Evolutionary conservation across 1,140 invertebrate species (phyloP), one percentile per base, ranked within the genome.

Genomic region (Medauroidea extradentata): DNA sequence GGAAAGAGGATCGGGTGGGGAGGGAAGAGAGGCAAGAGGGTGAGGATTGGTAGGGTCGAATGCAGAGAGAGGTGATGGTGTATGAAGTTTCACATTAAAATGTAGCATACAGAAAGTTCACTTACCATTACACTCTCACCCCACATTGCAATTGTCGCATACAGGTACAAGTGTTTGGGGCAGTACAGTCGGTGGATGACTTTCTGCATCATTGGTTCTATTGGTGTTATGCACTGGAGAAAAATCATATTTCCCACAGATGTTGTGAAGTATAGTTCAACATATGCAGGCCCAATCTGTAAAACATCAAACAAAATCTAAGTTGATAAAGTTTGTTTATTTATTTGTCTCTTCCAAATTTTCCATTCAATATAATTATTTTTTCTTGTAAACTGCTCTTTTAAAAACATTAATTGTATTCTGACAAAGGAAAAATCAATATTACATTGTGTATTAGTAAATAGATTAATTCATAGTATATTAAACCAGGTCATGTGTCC

Each of bases 221-320:
- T 59, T 0, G 94, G 93, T 0, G 88, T 92, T 0, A 95, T 85
- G 0, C 83, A 85, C 72, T 95, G 92, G 0, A 89, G 67, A 11
- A 93, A 83, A 42, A 84, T 79, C 21, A 91, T 78, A 0, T 75
- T 69, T 0, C 91, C 90, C 11, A 79, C 60, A 0, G 70, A 64
- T 0, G 83, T 83, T 0, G 81, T 64, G 51, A 94, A 73, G 24
- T 73, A 66, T 1, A 94, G 70, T 43, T 89, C 83, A 0, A 95
- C 91, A 56, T 89, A 85, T 1, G 84, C 86, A 0, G 91, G 91
- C 0, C 91, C 91, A 49, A 91, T 85, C 85, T 94, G 75, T 23
- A 73, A 72, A n/a, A 29, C 8, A 11, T 4, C 29, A 34, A n/a
- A 34, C 5, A 34, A 34, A 34, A 34, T 34, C 29, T 11, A 4